phyloP scores from a whole-genome alignment of 2,797 vertebrate genomes.

The Ispidina picta region DNA sequence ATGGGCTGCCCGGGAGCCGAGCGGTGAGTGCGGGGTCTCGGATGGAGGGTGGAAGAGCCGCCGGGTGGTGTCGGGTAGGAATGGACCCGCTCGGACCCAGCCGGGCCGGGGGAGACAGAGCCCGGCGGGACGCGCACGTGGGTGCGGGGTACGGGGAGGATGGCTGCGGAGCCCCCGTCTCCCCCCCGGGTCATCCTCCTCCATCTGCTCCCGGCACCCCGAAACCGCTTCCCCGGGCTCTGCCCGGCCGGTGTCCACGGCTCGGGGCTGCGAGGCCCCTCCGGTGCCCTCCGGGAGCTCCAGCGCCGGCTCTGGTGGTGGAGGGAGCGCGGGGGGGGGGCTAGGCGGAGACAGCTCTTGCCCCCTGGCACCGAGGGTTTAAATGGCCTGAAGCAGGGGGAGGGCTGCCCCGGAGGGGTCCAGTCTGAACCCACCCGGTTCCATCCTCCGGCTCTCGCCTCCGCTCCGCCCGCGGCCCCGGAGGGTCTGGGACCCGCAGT shows the following conservation, averaged over 20 bases:
- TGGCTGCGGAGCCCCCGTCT: neutral
- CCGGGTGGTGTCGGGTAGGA: neutral
- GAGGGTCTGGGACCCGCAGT: neutral
- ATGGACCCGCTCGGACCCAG: neutral
- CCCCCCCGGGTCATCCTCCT: too few species aligned
- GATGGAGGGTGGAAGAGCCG: neutral
- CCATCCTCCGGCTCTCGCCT: neutral
- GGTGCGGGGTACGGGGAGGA: neutral
- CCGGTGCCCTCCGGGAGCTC: neutral
- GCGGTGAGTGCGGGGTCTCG: constrained; percentile 21
- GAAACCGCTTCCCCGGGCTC: neutral
- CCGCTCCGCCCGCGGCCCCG: neutral
- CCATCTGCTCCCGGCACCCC: neutral
- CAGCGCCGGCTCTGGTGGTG: neutral
- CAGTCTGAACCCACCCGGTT: neutral
- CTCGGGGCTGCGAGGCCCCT: neutral
- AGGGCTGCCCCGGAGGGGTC: neutral
- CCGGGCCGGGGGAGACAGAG: neutral
- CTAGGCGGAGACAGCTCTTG: neutral
- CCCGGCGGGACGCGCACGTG: neutral
- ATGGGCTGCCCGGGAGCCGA: neutral
- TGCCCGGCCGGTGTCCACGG: neutral
- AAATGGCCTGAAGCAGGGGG: neutral
- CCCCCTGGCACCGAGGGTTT: neutral
- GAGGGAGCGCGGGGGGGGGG: neutral